Base-by-base conservation (phyloP, 92 coral and sea anemone species). In the Parazoanthus atlanticus region DNA sequence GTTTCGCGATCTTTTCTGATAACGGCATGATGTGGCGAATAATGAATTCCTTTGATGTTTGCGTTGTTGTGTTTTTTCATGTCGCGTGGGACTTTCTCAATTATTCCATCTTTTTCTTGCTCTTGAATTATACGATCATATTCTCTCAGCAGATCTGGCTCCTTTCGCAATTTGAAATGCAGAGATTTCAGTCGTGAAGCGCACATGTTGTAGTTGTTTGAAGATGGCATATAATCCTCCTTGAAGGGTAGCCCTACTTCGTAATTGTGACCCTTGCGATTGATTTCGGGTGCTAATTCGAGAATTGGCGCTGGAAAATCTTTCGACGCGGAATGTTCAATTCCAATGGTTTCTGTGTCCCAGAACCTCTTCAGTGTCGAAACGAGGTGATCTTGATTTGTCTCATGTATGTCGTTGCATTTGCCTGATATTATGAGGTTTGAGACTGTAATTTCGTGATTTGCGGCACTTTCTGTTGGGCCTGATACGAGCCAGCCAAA, bases 401-500 rank as follows among this genome's bases (percentile, higher is more conserved):
- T 84, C 46, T 90, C 93, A 46, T 49, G 28, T n/a, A 40, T 64
- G 32, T 74, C 61, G 36, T 33, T 32, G 36, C 73, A 34, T 12
- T 31, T 31, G 67, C 41, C 69, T 13, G 69, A 79, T 9, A 79
- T 49, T 13, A 79, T 79, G 40, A 79, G 83, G 56, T 30, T 93
- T 66, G 89, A 81, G 0, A 75, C 67, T 17, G 65, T 40, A 10
- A 17, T 23, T 30, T 77, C 72, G 8, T 40, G 21, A 17, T 28
- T 85, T 21, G 49, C 56, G 23, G 36, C 79, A 8, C 85, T 73
- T 16, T 49, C 67, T 16, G 76, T 81, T 36, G 92, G 93, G 23
- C 93, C 91, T 10, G 93, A 93, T 8, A 93, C 78, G 8, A 90
- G 79, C 96, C 96, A 94, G 52, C 94, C 92, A 21, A 94, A 89